Base-by-base conservation (phyloP, 2,113 vertebrate genomes). In the Apeltes quadracus region DNA sequence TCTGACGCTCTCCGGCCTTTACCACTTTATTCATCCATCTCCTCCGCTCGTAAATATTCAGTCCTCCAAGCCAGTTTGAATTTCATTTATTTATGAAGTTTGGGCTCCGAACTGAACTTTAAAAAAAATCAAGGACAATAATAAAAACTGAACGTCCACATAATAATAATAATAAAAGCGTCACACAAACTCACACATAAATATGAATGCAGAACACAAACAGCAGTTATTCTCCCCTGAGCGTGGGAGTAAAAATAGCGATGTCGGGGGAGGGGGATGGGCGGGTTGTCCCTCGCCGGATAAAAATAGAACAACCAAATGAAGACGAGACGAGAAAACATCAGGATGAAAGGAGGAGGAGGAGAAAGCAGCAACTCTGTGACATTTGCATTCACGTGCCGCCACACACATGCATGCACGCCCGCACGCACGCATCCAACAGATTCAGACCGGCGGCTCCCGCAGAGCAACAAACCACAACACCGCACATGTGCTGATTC, bases 301-400 rank as follows among this genome's bases (percentile, higher is more conserved):
- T 90, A 88, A 88, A 89, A 75, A 88, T 89, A 90, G 89, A 84
- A 59, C 41, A 89, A 44, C 64, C 84, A 85, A 88, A 87, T 83
- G 80, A 74, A 87, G 83, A 71, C 20, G 27, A 85, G 85, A 72
- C n/a, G 4, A 22, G 57, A 61, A 80, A 82, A 81, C 67, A 78
- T 84, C 75, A 68, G 61, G 82, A 77, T 41, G 74, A 79, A 72
- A 58, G 11, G 39, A 72, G 32, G 61, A 57, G 55, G 15, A 59
- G 46, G 70, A 57, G 29, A n/a, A n/a, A n/a, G 75, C n/a, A 41
- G 71, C 36, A 29, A 20, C 20, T 38, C 12, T 12, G 48, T 38
- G 22, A 68, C 62, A 77, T 82, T 73, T 75, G 56, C 55, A 76
- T 75, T 56, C 85, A 82, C 62, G 69, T 75, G 82, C 78, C 5